Evolutionary conservation across 2,797 vertebrate genomes (phyloP).

Genomic region (Pantherophis vulpinus): DNA sequence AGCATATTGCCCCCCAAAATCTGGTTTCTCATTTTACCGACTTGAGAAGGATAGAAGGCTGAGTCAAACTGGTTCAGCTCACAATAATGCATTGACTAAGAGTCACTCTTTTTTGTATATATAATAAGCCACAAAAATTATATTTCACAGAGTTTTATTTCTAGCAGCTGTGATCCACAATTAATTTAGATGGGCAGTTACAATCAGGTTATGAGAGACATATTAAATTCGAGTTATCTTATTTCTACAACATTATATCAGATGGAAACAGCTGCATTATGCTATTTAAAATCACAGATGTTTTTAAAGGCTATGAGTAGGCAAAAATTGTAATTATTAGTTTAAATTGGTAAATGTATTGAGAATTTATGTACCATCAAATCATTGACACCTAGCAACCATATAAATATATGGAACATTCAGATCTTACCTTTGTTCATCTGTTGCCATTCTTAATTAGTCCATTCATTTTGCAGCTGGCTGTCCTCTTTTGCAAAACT

Average conservation of each 20-base stretch:
- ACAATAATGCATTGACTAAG: not conserved
- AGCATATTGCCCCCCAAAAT: not conserved
- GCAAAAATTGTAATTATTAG: not conserved
- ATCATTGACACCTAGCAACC: not conserved
- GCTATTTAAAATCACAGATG: not conserved
- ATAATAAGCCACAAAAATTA: not conserved
- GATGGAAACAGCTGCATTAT: not conserved
- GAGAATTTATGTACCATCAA: not conserved
- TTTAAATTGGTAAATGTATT: not conserved
- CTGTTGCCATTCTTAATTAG: not conserved
- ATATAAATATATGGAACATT: not conserved
- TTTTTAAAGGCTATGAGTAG: not conserved
- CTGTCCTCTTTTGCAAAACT: not conserved
- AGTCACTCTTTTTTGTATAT: not conserved
- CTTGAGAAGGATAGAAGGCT: not conserved
- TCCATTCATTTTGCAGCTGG: not conserved
- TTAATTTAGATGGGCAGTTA: not conserved
- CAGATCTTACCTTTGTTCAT: not conserved
- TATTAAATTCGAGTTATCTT: not conserved
- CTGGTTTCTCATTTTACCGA: not conserved
- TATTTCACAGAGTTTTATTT: not conserved
- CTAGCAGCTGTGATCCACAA: not conserved
- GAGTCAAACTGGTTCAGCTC: not conserved
- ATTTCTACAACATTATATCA: rapidly evolving
- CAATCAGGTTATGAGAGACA: not conserved